Conservation (phyloP, 2,113 vertebrate species). For the Brachypteracias leptosomus region DNA sequence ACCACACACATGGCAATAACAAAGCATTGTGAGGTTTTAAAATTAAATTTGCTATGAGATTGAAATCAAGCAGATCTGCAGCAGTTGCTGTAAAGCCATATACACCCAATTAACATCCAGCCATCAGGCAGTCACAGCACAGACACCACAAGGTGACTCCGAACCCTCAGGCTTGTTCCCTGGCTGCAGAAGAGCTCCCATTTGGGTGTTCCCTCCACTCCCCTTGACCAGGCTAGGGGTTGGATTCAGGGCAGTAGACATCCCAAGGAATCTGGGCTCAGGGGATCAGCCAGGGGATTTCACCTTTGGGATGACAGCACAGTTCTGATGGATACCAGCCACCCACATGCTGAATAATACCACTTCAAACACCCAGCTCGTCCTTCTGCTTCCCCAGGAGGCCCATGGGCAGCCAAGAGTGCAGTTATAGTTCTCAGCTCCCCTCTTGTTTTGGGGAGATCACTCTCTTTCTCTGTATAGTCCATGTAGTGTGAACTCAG, state of each 20-base stretch:
- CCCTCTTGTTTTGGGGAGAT: background rate
- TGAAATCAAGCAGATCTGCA: background rate
- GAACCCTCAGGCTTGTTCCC: background rate
- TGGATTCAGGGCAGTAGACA: too few relatives aligned
- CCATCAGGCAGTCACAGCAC: background rate
- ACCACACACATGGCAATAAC: rapidly evolving
- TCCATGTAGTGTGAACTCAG: rapidly evolving
- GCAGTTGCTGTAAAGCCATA: background rate
- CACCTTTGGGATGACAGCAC: background rate
- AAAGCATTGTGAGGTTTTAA: background rate
- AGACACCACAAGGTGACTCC: background rate
- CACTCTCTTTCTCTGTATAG: background rate
- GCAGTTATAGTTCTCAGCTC: background rate
- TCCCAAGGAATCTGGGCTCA: background rate
- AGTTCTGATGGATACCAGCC: background rate
- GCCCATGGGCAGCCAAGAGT: rapidly evolving
- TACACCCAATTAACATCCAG: background rate
- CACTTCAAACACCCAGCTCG: background rate
- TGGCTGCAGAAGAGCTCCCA: rapidly evolving
- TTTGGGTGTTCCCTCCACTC: rapidly evolving
- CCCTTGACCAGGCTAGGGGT: background rate
- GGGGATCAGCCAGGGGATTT: background rate
- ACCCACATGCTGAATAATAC: rapidly evolving
- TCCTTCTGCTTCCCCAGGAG: background rate
- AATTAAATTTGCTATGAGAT: background rate